These are phyloP conservation scores for Agapornis roseicollis DNA, from an alignment of 2,113 vertebrate genomes.

Conservation along the genomic window DNA sequence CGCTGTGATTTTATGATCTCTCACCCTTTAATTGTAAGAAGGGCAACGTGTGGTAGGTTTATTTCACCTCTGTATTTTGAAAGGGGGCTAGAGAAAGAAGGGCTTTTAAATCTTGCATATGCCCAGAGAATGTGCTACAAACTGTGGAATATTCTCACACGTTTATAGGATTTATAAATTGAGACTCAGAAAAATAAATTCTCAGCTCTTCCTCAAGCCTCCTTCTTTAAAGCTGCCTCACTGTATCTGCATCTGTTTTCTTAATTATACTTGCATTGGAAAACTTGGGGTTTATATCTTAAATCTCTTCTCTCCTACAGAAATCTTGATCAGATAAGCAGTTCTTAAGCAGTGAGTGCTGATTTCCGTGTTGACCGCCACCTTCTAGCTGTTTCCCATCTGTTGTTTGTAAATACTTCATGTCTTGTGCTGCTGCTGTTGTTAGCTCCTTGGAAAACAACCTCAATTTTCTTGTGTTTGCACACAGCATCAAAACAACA, in stretches of 20 bases:
- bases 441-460: constrained; percentile 7
- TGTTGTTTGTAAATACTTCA: constrained; percentile 52
- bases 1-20: not conserved
- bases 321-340: not conserved
- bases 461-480: constrained; percentile 11
- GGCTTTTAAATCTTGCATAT: not conserved
- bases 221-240: not conserved
- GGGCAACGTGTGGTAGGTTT: no score
- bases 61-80: not conserved
- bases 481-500: constrained; percentile 7
- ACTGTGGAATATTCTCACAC: not conserved
- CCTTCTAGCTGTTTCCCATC: constrained; percentile 31
- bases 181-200: not conserved
- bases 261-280: not conserved
- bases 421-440: constrained; percentile 35
- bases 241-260: not conserved
- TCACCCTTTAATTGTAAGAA: not conserved
- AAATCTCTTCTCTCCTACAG: not conserved
- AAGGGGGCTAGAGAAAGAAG: not conserved
- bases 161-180: not conserved
- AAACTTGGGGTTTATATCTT: not conserved
- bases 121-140: not conserved
- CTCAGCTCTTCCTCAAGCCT: not conserved
- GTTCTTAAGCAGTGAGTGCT: not conserved
- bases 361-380: not conserved